These are phyloP conservation scores for Toxostoma redivivum DNA, from an alignment of 2,113 vertebrate species.

Conservation along the genomic window DNA sequence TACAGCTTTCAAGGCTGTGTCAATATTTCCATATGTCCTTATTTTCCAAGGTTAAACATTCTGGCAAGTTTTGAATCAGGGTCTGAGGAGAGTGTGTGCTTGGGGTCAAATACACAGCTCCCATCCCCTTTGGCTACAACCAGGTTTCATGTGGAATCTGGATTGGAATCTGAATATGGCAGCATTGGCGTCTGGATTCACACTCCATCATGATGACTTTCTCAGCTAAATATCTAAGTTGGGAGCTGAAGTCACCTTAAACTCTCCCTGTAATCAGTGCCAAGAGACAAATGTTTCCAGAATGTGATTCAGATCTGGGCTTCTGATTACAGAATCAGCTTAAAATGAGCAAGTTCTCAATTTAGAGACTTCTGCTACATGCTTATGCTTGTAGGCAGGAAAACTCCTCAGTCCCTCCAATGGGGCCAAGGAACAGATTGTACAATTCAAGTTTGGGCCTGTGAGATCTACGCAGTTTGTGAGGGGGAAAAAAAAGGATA, in stretches of 20 bases:
- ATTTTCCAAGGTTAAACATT: constrained; percentile 24
- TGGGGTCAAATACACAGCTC: not conserved
- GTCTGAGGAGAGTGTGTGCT: not conserved
- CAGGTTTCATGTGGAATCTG: not conserved
- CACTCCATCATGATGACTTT: not conserved
- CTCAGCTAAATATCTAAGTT: not conserved
- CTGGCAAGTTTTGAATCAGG: not conserved
- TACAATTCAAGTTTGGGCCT: constrained; percentile 17
- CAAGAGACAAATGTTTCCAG: constrained; percentile 22
- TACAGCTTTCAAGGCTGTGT: not conserved
- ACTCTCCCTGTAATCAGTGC: not conserved
- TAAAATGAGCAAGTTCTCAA: constrained; percentile 60
- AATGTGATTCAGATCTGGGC: constrained; percentile 40
- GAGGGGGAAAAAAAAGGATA: not conserved
- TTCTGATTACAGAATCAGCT: constrained; percentile 45
- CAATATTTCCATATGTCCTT: constrained; percentile 13
- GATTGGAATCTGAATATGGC: not conserved
- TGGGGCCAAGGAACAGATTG: constrained; percentile 50
- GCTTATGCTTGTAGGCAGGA: constrained; percentile 21
- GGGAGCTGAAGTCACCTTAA: constrained; percentile 15
- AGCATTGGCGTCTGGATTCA: not conserved
- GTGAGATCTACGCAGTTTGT: not conserved
- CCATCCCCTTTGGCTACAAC: not conserved
- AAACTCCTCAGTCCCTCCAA: constrained; percentile 8
- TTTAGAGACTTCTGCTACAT: constrained; percentile 41